phyloP scores from a whole-genome alignment of 2,888 invertebrate species.

The Cephus sareptanus region DNA sequence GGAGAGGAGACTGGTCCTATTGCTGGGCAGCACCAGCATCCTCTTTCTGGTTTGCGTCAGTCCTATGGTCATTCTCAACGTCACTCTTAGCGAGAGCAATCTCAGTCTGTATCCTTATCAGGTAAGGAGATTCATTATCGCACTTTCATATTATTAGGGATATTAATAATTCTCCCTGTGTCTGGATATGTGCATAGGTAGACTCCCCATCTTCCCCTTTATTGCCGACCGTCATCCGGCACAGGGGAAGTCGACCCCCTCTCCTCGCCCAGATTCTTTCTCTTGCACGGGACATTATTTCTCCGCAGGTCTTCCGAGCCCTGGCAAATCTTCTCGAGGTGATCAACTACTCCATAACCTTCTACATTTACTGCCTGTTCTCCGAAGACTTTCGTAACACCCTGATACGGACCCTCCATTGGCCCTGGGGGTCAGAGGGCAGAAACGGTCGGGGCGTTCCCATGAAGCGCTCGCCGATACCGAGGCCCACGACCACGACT shows the following conservation, averaged over 20 bases:
- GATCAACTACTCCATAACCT: slow-evolving; percentile 81
- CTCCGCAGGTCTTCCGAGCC: slow-evolving; percentile 74
- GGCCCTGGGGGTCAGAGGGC: slow-evolving; percentile 66
- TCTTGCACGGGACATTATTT: slow-evolving; percentile 9
- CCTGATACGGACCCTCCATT: slow-evolving; percentile 72
- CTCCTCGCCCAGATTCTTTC: slow-evolving; percentile 2
- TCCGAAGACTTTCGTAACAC: slow-evolving; percentile 82
- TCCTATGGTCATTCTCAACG: slow-evolving; percentile 78
- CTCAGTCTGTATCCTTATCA: slow-evolving; percentile 74
- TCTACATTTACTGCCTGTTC: slow-evolving; percentile 83
- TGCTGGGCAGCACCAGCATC: slow-evolving; percentile 76
- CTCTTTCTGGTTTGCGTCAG: slow-evolving; percentile 77
- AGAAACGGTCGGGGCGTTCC: slow-evolving; percentile 39
- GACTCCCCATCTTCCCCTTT: slow-evolving; percentile 15
- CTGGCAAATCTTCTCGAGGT: slow-evolving; percentile 80
- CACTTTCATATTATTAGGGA: too few species aligned
- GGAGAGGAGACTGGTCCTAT: slow-evolving; percentile 73
- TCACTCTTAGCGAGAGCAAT: slow-evolving; percentile 74
- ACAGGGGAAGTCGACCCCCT: not conserved
- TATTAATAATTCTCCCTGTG: too few species aligned
- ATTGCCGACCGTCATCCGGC: not conserved
- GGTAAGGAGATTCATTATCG: slow-evolving; percentile 59
- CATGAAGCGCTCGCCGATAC: slow-evolving; percentile 50
- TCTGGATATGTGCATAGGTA: too few species aligned
- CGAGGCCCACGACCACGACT: slow-evolving; percentile 47